Evolutionary conservation across 2,888 invertebrate species (phyloP).

Genomic region (Coleophora flavipennella): DNA sequence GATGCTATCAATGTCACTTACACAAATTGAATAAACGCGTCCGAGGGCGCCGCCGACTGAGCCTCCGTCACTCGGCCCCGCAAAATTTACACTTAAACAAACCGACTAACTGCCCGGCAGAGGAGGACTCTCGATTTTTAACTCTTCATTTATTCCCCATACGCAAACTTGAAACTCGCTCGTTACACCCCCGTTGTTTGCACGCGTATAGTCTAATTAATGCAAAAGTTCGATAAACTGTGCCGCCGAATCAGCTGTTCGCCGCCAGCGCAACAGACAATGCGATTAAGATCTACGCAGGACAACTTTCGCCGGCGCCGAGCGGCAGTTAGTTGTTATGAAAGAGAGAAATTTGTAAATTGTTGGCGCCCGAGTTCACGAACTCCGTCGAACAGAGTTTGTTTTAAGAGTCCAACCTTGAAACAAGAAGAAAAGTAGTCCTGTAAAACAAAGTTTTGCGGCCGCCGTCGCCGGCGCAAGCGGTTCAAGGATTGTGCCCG

Average conservation of each 20-base stretch:
- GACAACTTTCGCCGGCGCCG: constrained; percentile 73
- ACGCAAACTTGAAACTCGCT: background rate
- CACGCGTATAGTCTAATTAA: constrained; percentile 34
- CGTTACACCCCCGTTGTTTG: background rate
- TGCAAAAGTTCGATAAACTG: constrained; percentile 53
- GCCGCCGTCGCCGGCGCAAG: constrained; percentile 74
- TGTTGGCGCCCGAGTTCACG: constrained; percentile 75
- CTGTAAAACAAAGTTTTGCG: constrained; percentile 75
- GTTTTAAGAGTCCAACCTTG: constrained; percentile 76
- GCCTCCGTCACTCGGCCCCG: constrained; percentile 20
- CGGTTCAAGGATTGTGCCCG: constrained; percentile 74
- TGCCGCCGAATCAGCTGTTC: constrained; percentile 68
- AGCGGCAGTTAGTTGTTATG: constrained; percentile 74
- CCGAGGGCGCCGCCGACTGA: constrained; percentile 44
- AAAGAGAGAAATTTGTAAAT: constrained; percentile 75
- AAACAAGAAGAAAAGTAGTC: constrained; percentile 76
- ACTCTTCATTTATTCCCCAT: constrained; percentile 6
- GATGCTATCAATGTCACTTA: constrained; percentile 70
- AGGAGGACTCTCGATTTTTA: constrained; percentile 2
- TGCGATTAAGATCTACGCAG: constrained; percentile 74
- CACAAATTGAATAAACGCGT: constrained; percentile 67
- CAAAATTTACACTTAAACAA: constrained; percentile 5
- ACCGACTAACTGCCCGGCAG: constrained; percentile 1
- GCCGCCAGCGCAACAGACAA: constrained; percentile 72
- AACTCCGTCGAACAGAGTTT: constrained; percentile 74